phyloP scores from a whole-genome alignment of 1,140 invertebrate genomes.

The Schlechtendalia chinensis region DNA sequence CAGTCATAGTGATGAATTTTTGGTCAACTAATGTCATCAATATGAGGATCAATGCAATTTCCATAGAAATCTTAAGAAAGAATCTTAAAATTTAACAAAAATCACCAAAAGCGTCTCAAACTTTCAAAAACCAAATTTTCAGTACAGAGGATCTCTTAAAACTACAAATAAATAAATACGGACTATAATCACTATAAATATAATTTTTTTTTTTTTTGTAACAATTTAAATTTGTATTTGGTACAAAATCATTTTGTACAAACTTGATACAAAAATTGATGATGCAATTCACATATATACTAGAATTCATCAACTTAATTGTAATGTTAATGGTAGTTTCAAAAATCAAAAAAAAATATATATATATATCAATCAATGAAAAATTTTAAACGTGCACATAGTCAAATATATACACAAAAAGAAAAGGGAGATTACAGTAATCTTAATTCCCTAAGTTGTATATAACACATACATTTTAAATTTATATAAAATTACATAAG shows the following conservation, averaged over 20 bases:
- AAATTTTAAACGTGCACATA: constrained; percentile 38
- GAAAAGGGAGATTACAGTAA: neutral
- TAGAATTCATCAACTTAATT: constrained; percentile 3
- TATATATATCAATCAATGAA: constrained; percentile 30
- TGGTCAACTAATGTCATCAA: too few species aligned
- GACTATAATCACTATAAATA: constrained; percentile 7
- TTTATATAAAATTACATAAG: constrained; percentile 26
- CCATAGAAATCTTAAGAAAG: too few species aligned
- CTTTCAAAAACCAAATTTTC: too few species aligned
- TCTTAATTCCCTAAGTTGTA: too few species aligned
- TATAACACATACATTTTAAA: constrained; percentile 8
- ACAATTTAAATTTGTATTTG: constrained; percentile 26
- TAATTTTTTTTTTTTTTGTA: neutral
- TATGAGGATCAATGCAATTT: too few species aligned
- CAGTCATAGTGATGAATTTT: too few species aligned
- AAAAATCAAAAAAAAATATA: constrained; percentile 18
- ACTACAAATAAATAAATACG: constrained; percentile 2
- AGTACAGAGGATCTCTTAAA: neutral
- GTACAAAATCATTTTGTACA: constrained; percentile 38
- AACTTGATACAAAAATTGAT: constrained; percentile 23
- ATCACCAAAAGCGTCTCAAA: too few species aligned
- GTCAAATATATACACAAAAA: constrained; percentile 19
- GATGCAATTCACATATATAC: neutral
- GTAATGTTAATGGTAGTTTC: constrained; percentile 43
- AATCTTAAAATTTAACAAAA: too few species aligned